Percentiles rank a stretch among this genome's conserved stretches.
Evolutionary conservation across 2,888 invertebrate species (phyloP).

Genomic region (Trissoscelio sp.): DNA sequence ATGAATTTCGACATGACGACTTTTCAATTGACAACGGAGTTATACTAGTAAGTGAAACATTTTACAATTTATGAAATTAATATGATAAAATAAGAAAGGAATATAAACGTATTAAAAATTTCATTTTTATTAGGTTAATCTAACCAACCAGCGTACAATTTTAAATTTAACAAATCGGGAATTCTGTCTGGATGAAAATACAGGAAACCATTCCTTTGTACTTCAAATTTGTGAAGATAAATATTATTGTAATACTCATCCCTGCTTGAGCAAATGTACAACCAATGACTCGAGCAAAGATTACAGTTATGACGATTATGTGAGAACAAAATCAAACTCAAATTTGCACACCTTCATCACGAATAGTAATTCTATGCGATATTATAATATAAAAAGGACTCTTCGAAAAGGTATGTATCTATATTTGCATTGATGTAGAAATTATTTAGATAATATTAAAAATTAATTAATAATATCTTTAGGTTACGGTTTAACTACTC

Average conservation of each 20-base stretch:
- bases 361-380: constrained; percentile 25
- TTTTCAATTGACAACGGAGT: constrained; percentile 2
- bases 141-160: background rate
- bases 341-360: constrained; percentile 20
- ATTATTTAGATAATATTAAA: no score
- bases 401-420: background rate
- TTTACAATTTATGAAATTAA: background rate
- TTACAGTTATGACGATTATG: background rate
- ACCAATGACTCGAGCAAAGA: constrained; percentile 8
- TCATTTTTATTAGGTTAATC: background rate
- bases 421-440: no score
- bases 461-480: no score
- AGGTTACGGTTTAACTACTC: constrained; percentile 2
- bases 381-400: background rate
- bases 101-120: no score
- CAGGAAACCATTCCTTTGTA: background rate
- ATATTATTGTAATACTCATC: constrained; percentile 7
- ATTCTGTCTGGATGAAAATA: constrained; percentile 3
- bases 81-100: no score
- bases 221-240: constrained; percentile 7
- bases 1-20: background rate
- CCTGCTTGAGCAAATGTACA: constrained; percentile 15
- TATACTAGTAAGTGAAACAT: constrained; percentile 1
- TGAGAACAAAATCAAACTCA: background rate
- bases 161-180: background rate